These are phyloP conservation scores for Drosophila paramelanica DNA, from an alignment of 2,888 invertebrate genomes.

Conservation along the genomic window DNA sequence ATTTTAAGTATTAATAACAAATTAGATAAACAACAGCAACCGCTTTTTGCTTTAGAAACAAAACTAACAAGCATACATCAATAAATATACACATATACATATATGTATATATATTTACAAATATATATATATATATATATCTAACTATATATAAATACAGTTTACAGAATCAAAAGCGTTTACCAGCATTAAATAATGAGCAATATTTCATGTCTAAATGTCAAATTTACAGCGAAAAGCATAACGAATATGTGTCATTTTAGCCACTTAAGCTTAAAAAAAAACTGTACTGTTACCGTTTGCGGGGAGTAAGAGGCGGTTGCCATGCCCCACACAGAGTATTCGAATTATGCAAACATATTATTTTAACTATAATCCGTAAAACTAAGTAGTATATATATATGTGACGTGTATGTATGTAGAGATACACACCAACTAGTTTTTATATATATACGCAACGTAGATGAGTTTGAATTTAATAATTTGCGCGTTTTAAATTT, in stretches of 20 bases:
- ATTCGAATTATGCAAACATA: constrained; percentile 74
- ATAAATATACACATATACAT: not conserved
- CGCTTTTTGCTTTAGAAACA: constrained; percentile 67
- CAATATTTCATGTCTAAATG: constrained; percentile 79
- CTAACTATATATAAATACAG: constrained; percentile 39
- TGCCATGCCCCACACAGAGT: constrained; percentile 33
- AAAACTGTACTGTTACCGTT: constrained; percentile 38
- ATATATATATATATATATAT: constrained; percentile 25
- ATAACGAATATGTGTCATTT: constrained; percentile 67
- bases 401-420: constrained; percentile 32
- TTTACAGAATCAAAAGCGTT: constrained; percentile 71
- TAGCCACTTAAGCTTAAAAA: constrained; percentile 59
- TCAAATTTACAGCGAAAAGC: constrained; percentile 64
- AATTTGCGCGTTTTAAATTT: constrained; percentile 27
- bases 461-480: constrained; percentile 29
- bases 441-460: constrained; percentile 27
- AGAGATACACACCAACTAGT: constrained; percentile 41
- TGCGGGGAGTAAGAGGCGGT: constrained; percentile 12
- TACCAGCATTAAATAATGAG: constrained; percentile 68
- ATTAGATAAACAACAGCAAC: constrained; percentile 60
- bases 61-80: constrained; percentile 44
- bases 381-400: constrained; percentile 56
- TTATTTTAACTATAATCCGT: constrained; percentile 53
- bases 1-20: constrained; percentile 78
- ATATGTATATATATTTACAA: constrained; percentile 12